phyloP scores from a whole-genome alignment of 1,140 invertebrate species.

The Odontomachus brunneus region DNA sequence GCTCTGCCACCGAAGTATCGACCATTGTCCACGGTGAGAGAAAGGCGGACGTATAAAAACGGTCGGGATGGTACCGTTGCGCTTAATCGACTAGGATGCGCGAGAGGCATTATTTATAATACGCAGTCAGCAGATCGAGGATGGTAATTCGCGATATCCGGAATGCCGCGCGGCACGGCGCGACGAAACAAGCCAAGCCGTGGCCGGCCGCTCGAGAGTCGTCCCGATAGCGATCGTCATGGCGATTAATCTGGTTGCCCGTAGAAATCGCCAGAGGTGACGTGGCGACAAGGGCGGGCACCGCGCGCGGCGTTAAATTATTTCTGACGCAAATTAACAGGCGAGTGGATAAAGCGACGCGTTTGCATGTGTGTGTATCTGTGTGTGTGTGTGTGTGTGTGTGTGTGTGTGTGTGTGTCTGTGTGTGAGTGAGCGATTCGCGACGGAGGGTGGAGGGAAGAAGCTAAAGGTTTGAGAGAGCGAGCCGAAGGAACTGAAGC shows the following conservation, averaged over 20 bases:
- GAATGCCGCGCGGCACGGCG: conserved; percentile 46
- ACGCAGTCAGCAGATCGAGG: conserved; percentile 37
- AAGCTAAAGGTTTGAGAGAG: background rate
- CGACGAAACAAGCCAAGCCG: background rate
- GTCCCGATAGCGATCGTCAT: conserved; percentile 54
- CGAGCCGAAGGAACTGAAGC: conserved; percentile 22
- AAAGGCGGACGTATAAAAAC: background rate
- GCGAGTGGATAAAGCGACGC: conserved; percentile 38
- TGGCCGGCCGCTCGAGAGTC: conserved; percentile 23
- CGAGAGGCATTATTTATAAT: conserved; percentile 55
- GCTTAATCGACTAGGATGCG: conserved; percentile 18
- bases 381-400: conserved; percentile 35
- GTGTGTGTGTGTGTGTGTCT: background rate
- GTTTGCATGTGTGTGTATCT: too few relatives aligned
- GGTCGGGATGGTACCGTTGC: conserved; percentile 22
- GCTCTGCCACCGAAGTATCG: too few relatives aligned
- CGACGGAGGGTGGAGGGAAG: conserved; percentile 32
- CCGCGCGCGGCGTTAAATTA: conserved; percentile 60
- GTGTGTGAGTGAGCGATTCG: background rate
- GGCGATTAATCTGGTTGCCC: conserved; percentile 51
- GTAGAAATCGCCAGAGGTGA: conserved; percentile 57
- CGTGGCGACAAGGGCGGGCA: conserved; percentile 52
- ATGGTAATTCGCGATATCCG: conserved; percentile 59
- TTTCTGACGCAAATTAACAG: conserved; percentile 72
- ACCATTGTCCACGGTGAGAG: background rate